Percentiles rank a stretch among this genome's conserved stretches.
These are phyloP conservation scores for Sarcophaga carnaria DNA, from an alignment of 2,888 invertebrate genomes.

Conservation along the genomic window DNA sequence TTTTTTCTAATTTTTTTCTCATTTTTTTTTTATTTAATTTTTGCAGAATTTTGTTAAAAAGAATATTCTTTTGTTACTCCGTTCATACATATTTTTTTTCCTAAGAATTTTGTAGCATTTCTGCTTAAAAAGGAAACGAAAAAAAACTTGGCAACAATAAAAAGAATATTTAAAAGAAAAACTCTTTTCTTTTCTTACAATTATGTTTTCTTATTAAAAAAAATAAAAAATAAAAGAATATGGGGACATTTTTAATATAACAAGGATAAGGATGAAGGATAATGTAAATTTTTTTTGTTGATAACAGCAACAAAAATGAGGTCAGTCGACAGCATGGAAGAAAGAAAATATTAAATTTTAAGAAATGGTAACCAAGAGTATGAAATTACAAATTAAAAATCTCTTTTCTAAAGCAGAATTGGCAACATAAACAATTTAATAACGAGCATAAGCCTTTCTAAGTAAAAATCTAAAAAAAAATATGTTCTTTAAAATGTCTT, in stretches of 20 bases:
- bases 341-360: not conserved
- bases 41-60: constrained; percentile 1
- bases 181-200: constrained; percentile 23
- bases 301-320: not conserved
- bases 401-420: too few species aligned
- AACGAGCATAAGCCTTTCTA: too few species aligned
- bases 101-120: too few species aligned
- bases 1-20: not conserved
- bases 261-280: not conserved
- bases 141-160: constrained; percentile 37
- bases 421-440: not conserved
- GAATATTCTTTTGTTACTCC: constrained; percentile 35
- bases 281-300: constrained; percentile 21
- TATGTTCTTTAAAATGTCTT: too few species aligned
- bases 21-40: not conserved
- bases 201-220: not conserved
- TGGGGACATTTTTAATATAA: not conserved
- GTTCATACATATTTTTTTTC: constrained; percentile 9
- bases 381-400: not conserved
- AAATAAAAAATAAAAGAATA: not conserved
- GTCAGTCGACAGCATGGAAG: not conserved
- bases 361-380: not conserved
- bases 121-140: constrained; percentile 1
- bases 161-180: constrained; percentile 21
- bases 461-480: not conserved